phyloP scores from a whole-genome alignment of 2,113 vertebrate genomes.

The Macroglossus sobrinus region DNA sequence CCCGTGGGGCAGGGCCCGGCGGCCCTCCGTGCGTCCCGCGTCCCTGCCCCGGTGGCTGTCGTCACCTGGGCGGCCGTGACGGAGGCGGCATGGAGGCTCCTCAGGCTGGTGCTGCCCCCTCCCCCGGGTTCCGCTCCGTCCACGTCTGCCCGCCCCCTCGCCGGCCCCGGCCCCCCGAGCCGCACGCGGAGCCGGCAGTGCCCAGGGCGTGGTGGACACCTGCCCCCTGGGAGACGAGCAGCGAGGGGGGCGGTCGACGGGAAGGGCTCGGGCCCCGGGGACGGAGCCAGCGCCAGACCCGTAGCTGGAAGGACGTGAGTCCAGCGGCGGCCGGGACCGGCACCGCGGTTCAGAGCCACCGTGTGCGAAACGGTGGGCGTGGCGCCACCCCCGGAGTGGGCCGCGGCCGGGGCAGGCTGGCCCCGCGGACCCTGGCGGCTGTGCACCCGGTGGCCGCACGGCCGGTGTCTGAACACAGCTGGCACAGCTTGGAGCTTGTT shows the following conservation, averaged over 20 bases:
- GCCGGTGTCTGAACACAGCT: background rate
- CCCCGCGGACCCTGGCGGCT: background rate
- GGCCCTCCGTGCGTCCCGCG: rapidly evolving
- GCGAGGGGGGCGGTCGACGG: rapidly evolving
- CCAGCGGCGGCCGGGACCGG: background rate
- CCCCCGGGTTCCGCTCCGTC: background rate
- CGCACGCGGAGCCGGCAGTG: too few species aligned
- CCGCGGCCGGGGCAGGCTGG: too few species aligned
- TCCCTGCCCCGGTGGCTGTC: rapidly evolving
- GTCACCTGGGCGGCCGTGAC: rapidly evolving
- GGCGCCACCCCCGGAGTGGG: too few species aligned
- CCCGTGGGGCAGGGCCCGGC: rapidly evolving
- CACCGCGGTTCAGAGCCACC: too few species aligned
- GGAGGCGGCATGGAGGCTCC: background rate
- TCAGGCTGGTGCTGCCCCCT: rapidly evolving
- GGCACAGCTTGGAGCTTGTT: background rate
- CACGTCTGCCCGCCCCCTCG: rapidly evolving
- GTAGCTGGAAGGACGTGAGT: background rate
- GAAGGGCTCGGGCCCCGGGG: background rate
- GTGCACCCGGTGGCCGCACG: rapidly evolving
- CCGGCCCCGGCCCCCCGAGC: too few species aligned
- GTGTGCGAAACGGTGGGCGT: too few species aligned
- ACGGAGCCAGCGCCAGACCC: rapidly evolving
- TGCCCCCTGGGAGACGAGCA: rapidly evolving
- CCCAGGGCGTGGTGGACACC: too few species aligned